Evolutionary conservation across 2,888 invertebrate species (phyloP).

Genomic region (Scaptodrosophila latifasciaeformis): DNA sequence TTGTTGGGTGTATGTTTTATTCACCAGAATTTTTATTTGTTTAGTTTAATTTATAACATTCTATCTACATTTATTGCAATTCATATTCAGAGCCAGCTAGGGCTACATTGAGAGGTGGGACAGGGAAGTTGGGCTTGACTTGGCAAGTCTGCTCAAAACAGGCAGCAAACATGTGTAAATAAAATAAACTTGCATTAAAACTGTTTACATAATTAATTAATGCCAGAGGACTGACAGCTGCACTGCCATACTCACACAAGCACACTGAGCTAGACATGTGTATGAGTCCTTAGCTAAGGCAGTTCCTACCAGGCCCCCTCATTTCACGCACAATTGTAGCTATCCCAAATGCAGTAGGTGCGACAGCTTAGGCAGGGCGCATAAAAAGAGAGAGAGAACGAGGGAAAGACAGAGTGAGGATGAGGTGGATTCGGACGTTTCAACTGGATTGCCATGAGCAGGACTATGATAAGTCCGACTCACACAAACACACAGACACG

Average conservation of each 20-base stretch:
- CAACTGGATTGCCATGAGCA: too few relatives aligned
- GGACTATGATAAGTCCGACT: too few relatives aligned
- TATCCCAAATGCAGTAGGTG: too few relatives aligned
- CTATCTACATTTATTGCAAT: background rate
- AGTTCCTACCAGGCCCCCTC: constrained; percentile 4
- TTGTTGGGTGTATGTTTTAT: too few relatives aligned
- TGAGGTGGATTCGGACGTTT: too few relatives aligned
- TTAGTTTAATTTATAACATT: background rate
- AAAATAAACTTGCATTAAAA: constrained; percentile 62
- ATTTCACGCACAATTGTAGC: constrained; percentile 29
- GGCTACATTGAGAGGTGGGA: too few relatives aligned
- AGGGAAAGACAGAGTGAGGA: background rate
- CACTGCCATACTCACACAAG: too few relatives aligned
- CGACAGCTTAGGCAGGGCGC: too few relatives aligned
- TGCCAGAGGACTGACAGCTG: constrained; percentile 38
- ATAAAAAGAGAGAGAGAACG: background rate
- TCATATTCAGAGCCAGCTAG: background rate
- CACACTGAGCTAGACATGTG: background rate
- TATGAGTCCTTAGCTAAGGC: too few relatives aligned
- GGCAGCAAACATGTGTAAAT: constrained; percentile 58
- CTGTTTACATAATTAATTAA: constrained; percentile 66
- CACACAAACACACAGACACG: too few relatives aligned
- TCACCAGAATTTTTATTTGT: background rate
- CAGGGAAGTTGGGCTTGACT: background rate
- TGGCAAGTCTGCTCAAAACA: constrained; percentile 6